Evolutionary conservation across 2,797 vertebrate genomes (phyloP), one percentile per base, ranked within the genome.

Genomic region (Acipenser ruthenus): DNA sequence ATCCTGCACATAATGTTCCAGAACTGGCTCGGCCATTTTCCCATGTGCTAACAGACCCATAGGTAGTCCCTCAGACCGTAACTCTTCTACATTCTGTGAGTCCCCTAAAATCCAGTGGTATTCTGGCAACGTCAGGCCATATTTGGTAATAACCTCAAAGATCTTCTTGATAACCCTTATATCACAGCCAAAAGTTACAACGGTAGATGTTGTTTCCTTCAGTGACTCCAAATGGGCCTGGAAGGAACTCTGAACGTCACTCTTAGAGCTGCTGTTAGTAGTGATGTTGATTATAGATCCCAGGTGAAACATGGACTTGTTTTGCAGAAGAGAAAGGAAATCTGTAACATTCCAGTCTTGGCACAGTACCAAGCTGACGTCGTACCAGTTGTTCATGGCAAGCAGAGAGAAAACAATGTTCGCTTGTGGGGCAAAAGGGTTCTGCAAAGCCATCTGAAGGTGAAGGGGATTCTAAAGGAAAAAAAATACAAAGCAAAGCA

Each of bases 91-190:
- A 0, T 97, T 94, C 79, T 97, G 96, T 49, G 93, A 92, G 81
- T 99, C 95, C 69, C 96, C 96, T 80, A 99, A 83, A 72, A 99
- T 85, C 96, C 96, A 99, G 64, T 86, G 94, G 78, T 93, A 90
- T 63, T 94, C 93, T 0, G 90, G 88, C 58, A 92, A 84, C 64
- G 75, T 81, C 69, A 92, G 79, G 12, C 92, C 84, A 75, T 87
- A 88, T 50, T 80, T 89, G 0, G 84, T 84, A n/a, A n/a, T n/a
- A 12, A 90, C 82, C 81, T 92, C 84, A 50, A 97, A 92, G 73
- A 94, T 87, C 69, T 82, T 86, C n/a, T 85, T 87, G 0, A 95
- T 91, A 62, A 92, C 93, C 53, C 91, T 91, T 83, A 98, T 95
- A 69, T 94, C 86, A 0, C 96, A 99, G 52, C 96, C 96, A 71